phyloP scores from a whole-genome alignment of 2,888 invertebrate genomes.

The Norana najaformis region DNA sequence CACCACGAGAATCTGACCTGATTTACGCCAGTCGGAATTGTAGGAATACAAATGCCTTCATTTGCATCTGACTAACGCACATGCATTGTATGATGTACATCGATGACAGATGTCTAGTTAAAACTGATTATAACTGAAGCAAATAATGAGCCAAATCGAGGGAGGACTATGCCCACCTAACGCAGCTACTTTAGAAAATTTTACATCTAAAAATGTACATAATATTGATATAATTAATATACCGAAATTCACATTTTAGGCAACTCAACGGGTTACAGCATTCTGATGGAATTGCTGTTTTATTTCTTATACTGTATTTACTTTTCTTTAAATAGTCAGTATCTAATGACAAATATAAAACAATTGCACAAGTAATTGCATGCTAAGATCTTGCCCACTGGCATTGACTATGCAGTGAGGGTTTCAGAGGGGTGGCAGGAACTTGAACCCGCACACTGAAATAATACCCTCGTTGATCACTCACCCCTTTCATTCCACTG shows the following conservation, averaged over 20 bases:
- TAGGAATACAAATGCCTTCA: not conserved
- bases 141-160: not conserved
- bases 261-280: not conserved
- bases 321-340: not conserved
- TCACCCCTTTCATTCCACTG: too few relatives aligned
- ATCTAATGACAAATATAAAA: not conserved
- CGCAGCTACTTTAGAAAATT: too few relatives aligned
- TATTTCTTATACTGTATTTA: not conserved
- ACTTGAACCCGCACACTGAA: too few relatives aligned
- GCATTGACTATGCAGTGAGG: too few relatives aligned
- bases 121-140: not conserved
- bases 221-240: too few relatives aligned
- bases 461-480: too few relatives aligned
- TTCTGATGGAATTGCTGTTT: too few relatives aligned
- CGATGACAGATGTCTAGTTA: not conserved
- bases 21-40: too few relatives aligned
- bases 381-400: not conserved
- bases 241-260: not conserved
- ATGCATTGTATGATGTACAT: not conserved
- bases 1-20: too few relatives aligned
- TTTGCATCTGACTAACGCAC: not conserved
- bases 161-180: too few relatives aligned
- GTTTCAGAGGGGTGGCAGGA: not conserved
- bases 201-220: too few relatives aligned
- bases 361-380: not conserved